Conservation (phyloP, 37 sponge, comb jelly and placozoan genomes). For the Diacarnus erythraeanus region DNA sequence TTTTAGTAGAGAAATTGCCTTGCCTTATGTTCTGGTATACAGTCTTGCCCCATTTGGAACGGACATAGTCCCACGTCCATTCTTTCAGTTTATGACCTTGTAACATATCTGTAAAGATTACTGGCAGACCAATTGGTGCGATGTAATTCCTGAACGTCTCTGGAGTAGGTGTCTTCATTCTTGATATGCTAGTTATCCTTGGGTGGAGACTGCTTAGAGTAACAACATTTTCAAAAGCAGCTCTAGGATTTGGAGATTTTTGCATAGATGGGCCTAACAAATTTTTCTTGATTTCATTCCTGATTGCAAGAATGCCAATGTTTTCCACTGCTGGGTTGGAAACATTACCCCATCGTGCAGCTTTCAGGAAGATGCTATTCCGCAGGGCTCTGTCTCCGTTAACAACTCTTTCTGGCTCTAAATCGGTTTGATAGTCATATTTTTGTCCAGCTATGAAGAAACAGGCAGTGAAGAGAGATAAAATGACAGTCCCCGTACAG, state of each 20-base stretch:
- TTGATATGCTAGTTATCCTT: slow-evolving; percentile 48
- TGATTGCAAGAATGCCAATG: neutral
- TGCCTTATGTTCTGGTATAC: slow-evolving; percentile 79
- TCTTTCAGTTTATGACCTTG: slow-evolving; percentile 41
- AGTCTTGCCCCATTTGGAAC: slow-evolving; percentile 62
- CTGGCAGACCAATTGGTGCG: slow-evolving; percentile 82
- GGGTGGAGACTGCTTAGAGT: slow-evolving; percentile 69
- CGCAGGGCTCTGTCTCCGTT: too few species aligned
- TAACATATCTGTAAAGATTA: slow-evolving; percentile 83
- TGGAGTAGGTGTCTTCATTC: slow-evolving; percentile 65
- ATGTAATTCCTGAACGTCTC: slow-evolving; percentile 84
- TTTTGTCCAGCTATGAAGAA: too few species aligned
- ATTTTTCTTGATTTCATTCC: neutral
- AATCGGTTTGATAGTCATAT: too few species aligned
- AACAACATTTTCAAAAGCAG: slow-evolving; percentile 62
- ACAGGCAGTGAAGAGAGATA: too few species aligned
- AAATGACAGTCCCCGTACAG: too few species aligned
- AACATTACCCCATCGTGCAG: too few species aligned
- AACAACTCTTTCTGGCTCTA: too few species aligned
- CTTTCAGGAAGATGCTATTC: too few species aligned
- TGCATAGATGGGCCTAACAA: neutral
- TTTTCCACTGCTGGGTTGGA: neutral
- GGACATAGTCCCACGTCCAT: slow-evolving; percentile 83
- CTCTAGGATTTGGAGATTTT: slow-evolving; percentile 15
- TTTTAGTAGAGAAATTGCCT: slow-evolving; percentile 65